A percentile compares a stretch with the other conserved stretches of the same genome.
Conservation (phyloP, 2,797 vertebrate genomes). For the Pipistrellus kuhlii region DNA sequence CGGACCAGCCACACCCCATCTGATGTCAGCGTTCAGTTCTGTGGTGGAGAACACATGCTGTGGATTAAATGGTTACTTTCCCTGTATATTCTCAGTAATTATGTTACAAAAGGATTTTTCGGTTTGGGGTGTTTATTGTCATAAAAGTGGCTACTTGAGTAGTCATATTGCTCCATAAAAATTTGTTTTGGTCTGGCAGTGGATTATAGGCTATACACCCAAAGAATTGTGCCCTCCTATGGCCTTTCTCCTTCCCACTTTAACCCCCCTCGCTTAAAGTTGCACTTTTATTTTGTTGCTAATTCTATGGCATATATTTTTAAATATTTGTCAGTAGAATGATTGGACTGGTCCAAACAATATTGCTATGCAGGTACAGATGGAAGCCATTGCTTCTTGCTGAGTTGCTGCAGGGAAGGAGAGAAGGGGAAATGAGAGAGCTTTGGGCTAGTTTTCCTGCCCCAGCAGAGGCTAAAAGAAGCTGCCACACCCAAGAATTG, state of each 20-base stretch:
- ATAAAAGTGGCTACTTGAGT: slow-evolving; percentile 77
- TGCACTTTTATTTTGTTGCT: neutral
- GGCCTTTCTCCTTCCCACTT: neutral
- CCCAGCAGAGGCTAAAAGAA: neutral
- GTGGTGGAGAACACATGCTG: slow-evolving; percentile 73
- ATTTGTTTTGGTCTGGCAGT: slow-evolving; percentile 72
- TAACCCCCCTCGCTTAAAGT: neutral
- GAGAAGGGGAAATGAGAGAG: neutral
- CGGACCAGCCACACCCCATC: slow-evolving; percentile 65
- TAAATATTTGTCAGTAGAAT: neutral
- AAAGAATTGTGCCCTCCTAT: slow-evolving; percentile 29
- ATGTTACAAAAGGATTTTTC: slow-evolving; percentile 78
- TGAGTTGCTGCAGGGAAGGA: neutral
- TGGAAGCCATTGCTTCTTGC: neutral
- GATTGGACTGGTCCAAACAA: neutral
- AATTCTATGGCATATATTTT: neutral
- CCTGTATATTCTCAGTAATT: slow-evolving; percentile 79
- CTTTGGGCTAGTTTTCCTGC: neutral
- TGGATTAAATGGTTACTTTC: slow-evolving; percentile 80
- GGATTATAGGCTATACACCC: slow-evolving; percentile 51
- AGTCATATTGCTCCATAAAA: slow-evolving; percentile 65
- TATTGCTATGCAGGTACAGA: neutral
- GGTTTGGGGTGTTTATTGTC: slow-evolving; percentile 75
- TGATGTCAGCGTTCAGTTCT: slow-evolving; percentile 73
- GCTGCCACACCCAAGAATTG: neutral